Evolutionary conservation across 2,113 vertebrate genomes (phyloP).

Genomic region (Chaetorhynchus papuensis): DNA sequence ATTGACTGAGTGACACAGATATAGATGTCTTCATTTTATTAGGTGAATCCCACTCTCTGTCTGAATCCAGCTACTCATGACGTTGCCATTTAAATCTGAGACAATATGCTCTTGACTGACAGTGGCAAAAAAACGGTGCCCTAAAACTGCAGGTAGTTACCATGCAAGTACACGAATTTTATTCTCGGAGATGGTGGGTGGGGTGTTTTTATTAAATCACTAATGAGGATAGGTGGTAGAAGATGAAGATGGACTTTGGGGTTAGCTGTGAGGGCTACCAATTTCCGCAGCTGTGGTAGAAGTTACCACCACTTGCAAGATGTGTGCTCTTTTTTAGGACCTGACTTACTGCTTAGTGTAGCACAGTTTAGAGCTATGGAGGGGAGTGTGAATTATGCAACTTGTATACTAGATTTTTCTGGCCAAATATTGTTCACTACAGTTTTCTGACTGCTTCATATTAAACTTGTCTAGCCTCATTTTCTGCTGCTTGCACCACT

Average conservation of each 20-base stretch:
- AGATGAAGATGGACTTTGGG: neutral
- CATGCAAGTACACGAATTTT: neutral
- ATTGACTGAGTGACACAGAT: neutral
- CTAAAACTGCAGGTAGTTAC: neutral
- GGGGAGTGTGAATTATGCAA: neutral
- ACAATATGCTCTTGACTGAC: neutral
- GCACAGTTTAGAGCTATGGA: neutral
- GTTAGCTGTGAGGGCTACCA: neutral
- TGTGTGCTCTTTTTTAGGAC: neutral
- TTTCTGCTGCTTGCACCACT: neutral
- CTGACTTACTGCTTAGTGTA: neutral
- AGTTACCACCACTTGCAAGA: neutral
- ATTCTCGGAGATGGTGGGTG: neutral
- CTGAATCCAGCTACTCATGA: neutral
- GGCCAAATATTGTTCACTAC: neutral
- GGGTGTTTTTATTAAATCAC: neutral
- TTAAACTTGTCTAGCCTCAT: neutral
- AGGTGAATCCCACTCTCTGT: neutral
- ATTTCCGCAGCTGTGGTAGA: neutral
- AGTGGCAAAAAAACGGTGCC: neutral
- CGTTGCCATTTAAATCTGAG: neutral
- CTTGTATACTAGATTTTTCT: neutral
- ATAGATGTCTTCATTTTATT: neutral
- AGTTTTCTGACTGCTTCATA: neutral
- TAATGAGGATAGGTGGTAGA: neutral